phyloP scores from a whole-genome alignment of 2,113 vertebrate species.

The Chionis minor region DNA sequence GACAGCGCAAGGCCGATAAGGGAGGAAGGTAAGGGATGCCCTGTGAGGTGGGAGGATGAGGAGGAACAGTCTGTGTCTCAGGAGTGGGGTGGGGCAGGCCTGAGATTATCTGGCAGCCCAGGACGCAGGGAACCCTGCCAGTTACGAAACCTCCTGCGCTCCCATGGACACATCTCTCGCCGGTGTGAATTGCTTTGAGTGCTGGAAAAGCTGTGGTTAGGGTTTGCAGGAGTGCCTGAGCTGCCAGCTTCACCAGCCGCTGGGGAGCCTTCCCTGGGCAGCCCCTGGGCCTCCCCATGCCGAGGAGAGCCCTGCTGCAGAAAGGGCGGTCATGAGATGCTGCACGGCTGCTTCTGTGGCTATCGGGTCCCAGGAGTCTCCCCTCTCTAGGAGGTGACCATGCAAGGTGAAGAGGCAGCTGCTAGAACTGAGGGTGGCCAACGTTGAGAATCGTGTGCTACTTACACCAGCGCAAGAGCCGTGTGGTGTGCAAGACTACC shows the following conservation, averaged over 20 bases:
- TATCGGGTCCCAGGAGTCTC: background rate
- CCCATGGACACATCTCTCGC: background rate
- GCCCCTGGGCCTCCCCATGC: background rate
- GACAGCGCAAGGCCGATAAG: rapidly evolving
- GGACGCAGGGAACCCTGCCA: background rate
- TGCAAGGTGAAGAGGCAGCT: background rate
- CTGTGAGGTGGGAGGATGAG: background rate
- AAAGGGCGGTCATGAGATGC: rapidly evolving
- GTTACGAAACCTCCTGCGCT: constrained; percentile 3
- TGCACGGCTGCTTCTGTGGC: background rate
- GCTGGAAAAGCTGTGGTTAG: background rate
- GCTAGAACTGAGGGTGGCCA: background rate
- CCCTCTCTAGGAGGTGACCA: background rate
- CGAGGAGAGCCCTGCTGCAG: background rate
- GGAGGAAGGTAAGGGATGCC: background rate
- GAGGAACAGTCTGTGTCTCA: background rate
- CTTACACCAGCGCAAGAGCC: background rate
- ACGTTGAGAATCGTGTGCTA: rapidly evolving
- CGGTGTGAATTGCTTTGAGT: background rate
- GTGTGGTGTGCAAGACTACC: background rate
- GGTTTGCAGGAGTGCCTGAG: background rate
- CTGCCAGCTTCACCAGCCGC: background rate
- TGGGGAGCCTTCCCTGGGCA: background rate
- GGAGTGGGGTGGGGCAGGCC: background rate
- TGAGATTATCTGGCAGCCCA: background rate